Conservation (phyloP, 2,113 vertebrate genomes). For the Nothoprocta perdicaria region DNA sequence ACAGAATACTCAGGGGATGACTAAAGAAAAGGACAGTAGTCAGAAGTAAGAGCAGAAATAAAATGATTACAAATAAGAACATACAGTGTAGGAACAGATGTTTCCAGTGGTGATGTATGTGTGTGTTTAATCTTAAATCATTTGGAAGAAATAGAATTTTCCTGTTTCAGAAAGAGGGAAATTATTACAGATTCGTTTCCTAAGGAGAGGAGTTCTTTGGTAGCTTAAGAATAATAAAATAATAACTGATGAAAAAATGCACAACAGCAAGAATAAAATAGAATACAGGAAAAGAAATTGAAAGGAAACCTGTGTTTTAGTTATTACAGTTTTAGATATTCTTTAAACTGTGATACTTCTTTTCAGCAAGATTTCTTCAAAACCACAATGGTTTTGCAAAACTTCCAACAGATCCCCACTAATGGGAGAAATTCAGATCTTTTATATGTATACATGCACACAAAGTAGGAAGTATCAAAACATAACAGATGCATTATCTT, state of each 20-base stretch:
- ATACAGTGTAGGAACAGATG: background rate
- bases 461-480: background rate
- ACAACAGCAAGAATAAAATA: slow-evolving; percentile 8
- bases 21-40: background rate
- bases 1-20: background rate
- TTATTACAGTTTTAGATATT: background rate
- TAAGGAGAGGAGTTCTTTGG: background rate
- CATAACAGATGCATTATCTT: background rate
- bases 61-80: background rate
- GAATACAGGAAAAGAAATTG: background rate
- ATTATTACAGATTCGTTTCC: slow-evolving; percentile 13
- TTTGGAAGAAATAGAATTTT: slow-evolving; percentile 1
- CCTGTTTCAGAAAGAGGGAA: slow-evolving; percentile 15
- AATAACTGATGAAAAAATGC: slow-evolving; percentile 3
- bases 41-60: background rate
- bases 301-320: background rate
- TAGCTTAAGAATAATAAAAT: slow-evolving; percentile 10
- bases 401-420: background rate
- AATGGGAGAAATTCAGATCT: background rate
- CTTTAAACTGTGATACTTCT: slow-evolving; percentile 16
- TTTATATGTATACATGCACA: background rate
- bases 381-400: background rate
- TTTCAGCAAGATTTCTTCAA: background rate
- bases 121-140: background rate
- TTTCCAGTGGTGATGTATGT: background rate